Evolutionary conservation across 2,797 vertebrate genomes (phyloP).

Genomic region (Girardinus metallicus): DNA sequence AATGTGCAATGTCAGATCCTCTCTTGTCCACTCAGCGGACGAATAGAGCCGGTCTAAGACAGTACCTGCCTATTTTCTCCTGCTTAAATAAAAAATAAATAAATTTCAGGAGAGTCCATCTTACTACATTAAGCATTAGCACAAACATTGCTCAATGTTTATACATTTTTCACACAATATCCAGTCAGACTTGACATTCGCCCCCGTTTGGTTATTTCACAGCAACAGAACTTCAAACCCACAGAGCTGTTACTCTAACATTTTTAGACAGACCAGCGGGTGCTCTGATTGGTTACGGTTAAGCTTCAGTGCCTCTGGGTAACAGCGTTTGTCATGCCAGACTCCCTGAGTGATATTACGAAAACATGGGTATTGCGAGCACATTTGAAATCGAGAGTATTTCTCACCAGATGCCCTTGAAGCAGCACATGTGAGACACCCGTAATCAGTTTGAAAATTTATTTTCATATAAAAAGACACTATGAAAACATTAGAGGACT

Average conservation of each 20-base stretch:
- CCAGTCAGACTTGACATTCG: slow-evolving; percentile 52
- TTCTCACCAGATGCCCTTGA: slow-evolving; percentile 49
- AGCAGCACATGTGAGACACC: slow-evolving; percentile 53
- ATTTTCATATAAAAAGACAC: slow-evolving; percentile 87
- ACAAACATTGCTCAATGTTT: slow-evolving; percentile 41
- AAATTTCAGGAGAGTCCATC: slow-evolving; percentile 18
- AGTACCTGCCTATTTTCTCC: slow-evolving; percentile 19
- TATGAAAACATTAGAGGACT: slow-evolving; percentile 87
- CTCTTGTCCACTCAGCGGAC: slow-evolving; percentile 29
- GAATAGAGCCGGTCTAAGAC: slow-evolving; percentile 17
- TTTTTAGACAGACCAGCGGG: slow-evolving; percentile 60
- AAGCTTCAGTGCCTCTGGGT: slow-evolving; percentile 65
- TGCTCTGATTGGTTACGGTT: slow-evolving; percentile 65
- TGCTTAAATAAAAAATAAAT: slow-evolving; percentile 34
- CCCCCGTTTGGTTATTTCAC: slow-evolving; percentile 41
- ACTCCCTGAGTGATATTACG: slow-evolving; percentile 48
- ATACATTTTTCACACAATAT: slow-evolving; percentile 51
- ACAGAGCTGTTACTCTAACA: slow-evolving; percentile 41
- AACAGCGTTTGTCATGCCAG: slow-evolving; percentile 67
- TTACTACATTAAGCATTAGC: slow-evolving; percentile 35
- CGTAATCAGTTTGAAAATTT: slow-evolving; percentile 81
- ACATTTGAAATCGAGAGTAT: slow-evolving; percentile 48
- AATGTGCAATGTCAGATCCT: slow-evolving; percentile 27
- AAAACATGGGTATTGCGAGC: slow-evolving; percentile 51
- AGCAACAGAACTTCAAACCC: slow-evolving; percentile 56